Evolutionary conservation across 2,797 vertebrate genomes (phyloP).

Genomic region (Octomys mimax): DNA sequence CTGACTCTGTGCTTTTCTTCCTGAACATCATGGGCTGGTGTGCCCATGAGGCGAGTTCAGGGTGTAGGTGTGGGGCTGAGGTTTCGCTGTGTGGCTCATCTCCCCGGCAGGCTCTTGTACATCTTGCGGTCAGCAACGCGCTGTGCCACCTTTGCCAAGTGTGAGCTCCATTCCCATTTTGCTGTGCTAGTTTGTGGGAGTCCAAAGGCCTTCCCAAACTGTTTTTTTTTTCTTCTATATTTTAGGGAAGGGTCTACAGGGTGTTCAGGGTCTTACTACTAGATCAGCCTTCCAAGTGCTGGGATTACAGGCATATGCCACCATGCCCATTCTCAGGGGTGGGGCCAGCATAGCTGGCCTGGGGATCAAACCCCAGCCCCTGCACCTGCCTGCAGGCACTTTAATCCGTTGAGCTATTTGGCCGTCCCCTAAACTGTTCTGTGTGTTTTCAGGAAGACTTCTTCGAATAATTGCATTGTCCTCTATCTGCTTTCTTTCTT

Average conservation of each 20-base stretch:
- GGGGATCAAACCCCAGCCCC: too few species aligned
- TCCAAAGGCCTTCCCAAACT: neutral
- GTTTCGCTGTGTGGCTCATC: neutral
- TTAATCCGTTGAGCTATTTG: too few species aligned
- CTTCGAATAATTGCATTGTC: neutral
- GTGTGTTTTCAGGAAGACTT: neutral
- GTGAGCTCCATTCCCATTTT: neutral
- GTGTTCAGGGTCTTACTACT: too few species aligned
- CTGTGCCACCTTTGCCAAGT: neutral
- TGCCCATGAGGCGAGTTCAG: neutral
- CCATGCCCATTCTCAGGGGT: too few species aligned
- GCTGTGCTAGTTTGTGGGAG: neutral
- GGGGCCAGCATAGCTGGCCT: too few species aligned
- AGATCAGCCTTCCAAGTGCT: too few species aligned
- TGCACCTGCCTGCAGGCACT: too few species aligned
- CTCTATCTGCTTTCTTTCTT: neutral
- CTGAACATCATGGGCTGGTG: neutral
- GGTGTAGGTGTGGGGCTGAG: neutral
- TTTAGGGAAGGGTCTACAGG: too few species aligned
- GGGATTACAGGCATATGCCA: too few species aligned
- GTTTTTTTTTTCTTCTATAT: neutral
- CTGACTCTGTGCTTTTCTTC: neutral
- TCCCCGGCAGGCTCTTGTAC: neutral
- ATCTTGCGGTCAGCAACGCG: neutral
- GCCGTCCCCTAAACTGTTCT: neutral